A percentile compares a stretch with the other conserved stretches of the same genome.
phyloP scores from a whole-genome alignment of 1,140 invertebrate species.

The Epicauta chinensis region DNA sequence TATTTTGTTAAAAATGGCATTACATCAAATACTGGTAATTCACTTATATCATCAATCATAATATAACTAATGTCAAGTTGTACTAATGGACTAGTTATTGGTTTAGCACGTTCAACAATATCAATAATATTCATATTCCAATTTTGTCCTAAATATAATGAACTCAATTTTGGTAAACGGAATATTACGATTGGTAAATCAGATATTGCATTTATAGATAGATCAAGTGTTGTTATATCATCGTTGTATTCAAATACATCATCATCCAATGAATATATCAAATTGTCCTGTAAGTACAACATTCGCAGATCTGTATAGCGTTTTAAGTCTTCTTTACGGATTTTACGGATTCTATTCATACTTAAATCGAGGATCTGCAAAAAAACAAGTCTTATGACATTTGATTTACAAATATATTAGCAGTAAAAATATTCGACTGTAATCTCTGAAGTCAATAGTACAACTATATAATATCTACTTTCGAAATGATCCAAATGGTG shows the following conservation, averaged over 20 bases:
- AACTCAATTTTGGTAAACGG: constrained; percentile 49
- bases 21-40: constrained; percentile 28
- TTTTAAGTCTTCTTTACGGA: constrained; percentile 48
- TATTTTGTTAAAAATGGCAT: constrained; percentile 23
- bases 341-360: constrained; percentile 53
- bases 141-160: constrained; percentile 53
- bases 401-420: too few relatives aligned
- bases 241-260: constrained; percentile 43
- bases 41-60: constrained; percentile 15
- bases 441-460: too few relatives aligned
- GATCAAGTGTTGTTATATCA: constrained; percentile 25
- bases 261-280: constrained; percentile 52
- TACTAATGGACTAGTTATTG: constrained; percentile 25
- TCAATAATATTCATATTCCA: constrained; percentile 30
- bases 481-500: too few relatives aligned
- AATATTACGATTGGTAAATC: constrained; percentile 50
- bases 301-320: constrained; percentile 50
- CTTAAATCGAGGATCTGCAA: constrained; percentile 60
- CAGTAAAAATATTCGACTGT: too few relatives aligned
- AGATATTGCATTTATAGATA: constrained; percentile 29
- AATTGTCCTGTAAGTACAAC: constrained; percentile 55
- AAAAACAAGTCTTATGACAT: constrained; percentile 25
- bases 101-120: constrained; percentile 24
- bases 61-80: constrained; percentile 31
- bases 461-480: too few relatives aligned